Percentiles rank a stretch among this genome's conserved stretches.
These are phyloP conservation scores for Ormyrus thymus DNA, from an alignment of 2,888 invertebrate genomes.

Conservation along the genomic window DNA sequence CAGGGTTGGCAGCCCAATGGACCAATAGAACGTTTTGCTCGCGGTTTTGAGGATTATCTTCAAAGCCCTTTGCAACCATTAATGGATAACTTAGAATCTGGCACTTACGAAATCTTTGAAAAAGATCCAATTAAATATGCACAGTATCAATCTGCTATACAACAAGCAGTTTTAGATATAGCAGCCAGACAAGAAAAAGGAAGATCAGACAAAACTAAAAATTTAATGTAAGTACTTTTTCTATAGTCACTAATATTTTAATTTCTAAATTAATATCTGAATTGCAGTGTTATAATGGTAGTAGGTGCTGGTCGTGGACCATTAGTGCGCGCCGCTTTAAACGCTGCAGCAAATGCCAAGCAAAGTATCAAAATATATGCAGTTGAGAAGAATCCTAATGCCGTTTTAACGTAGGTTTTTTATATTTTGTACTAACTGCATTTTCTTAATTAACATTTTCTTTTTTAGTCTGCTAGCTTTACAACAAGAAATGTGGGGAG, in stretches of 20 bases:
- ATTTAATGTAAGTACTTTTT: constrained; percentile 34
- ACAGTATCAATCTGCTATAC: constrained; percentile 89
- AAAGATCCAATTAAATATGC: constrained; percentile 97
- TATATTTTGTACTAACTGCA: background rate
- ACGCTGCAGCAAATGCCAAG: constrained; percentile 84
- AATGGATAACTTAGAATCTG: constrained; percentile 95
- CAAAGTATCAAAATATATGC: constrained; percentile 90
- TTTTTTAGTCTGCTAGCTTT: constrained; percentile 79
- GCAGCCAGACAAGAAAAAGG: constrained; percentile 71
- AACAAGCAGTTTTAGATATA: constrained; percentile 82
- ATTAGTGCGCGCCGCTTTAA: constrained; percentile 90
- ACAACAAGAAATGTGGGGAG: constrained; percentile 86
- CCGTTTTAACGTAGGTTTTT: constrained; percentile 83
- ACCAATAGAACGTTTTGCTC: constrained; percentile 75
- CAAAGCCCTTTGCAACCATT: constrained; percentile 95
- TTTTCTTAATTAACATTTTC: background rate
- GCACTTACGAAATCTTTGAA: constrained; percentile 98
- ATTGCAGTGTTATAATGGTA: constrained; percentile 83
- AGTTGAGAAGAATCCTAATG: constrained; percentile 98
- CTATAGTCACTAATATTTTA: constrained; percentile 20
- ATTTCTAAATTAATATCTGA: constrained; percentile 23
- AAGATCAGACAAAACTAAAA: background rate
- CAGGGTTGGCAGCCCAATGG: constrained; percentile 67
- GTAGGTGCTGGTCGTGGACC: constrained; percentile 97
- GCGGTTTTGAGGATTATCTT: constrained; percentile 93